A percentile compares a stretch with the other conserved stretches of the same genome.
These are phyloP conservation scores for Coturnix japonica DNA, from an alignment of 2,113 vertebrate genomes.

Conservation along the genomic window DNA sequence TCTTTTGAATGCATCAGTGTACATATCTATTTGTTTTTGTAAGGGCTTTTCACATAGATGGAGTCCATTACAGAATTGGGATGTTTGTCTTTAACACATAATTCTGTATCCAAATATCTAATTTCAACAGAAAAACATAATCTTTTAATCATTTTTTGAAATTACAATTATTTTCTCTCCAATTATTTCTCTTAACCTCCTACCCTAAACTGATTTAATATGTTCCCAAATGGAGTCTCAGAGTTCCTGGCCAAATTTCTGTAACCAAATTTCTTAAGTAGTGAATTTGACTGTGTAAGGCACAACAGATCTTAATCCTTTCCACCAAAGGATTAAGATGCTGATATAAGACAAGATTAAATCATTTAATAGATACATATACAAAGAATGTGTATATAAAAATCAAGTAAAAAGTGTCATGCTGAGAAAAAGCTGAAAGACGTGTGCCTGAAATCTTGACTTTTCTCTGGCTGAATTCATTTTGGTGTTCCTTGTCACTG, in stretches of 20 bases:
- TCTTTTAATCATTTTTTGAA: background rate
- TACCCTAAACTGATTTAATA: background rate
- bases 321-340: background rate
- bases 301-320: background rate
- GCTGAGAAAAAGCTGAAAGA: fast-evolving
- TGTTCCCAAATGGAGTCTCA: background rate
- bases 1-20: background rate
- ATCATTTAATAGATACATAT: background rate
- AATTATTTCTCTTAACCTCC: fast-evolving
- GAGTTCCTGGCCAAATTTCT: background rate
- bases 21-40: fast-evolving
- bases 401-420: background rate
- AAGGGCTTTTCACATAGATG: background rate
- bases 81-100: background rate
- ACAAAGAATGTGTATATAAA: too few species aligned
- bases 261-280: background rate
- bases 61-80: background rate
- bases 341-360: background rate
- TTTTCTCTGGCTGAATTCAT: background rate
- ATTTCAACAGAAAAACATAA: background rate
- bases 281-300: background rate
- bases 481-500: background rate
- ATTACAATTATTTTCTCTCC: fast-evolving
- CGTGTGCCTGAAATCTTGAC: background rate
- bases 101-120: background rate